phyloP scores from a whole-genome alignment of 2,113 vertebrate genomes.

The Malurus alboscapulatus region DNA sequence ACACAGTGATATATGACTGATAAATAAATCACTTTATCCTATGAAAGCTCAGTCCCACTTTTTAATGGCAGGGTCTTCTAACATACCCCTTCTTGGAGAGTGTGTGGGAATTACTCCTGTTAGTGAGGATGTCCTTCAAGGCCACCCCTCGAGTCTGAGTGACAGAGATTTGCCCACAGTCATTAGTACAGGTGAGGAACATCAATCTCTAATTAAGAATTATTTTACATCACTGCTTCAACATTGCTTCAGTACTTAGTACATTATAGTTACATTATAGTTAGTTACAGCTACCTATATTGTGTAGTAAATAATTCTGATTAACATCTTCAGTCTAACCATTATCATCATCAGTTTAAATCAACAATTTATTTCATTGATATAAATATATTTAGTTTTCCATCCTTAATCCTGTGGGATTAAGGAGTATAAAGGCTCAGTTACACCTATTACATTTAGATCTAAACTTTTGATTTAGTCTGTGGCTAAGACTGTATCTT shows the following conservation, averaged over 20 bases:
- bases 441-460: background rate
- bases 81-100: background rate
- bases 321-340: background rate
- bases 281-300: background rate
- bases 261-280: background rate
- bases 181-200: background rate
- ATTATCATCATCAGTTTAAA: background rate
- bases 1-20: rapidly evolving
- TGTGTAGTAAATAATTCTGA: background rate
- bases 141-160: background rate
- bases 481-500: background rate
- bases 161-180: background rate
- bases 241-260: background rate
- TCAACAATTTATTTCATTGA: too few species aligned
- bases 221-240: background rate
- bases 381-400: background rate
- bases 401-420: background rate
- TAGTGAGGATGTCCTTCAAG: background rate
- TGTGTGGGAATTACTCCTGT: background rate
- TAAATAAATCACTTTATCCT: background rate
- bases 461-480: background rate
- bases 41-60: background rate
- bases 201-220: background rate
- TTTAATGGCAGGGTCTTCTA: background rate
- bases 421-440: background rate